Conservation (phyloP, 2,888 invertebrate species). For the Athripsodes cinereus region DNA sequence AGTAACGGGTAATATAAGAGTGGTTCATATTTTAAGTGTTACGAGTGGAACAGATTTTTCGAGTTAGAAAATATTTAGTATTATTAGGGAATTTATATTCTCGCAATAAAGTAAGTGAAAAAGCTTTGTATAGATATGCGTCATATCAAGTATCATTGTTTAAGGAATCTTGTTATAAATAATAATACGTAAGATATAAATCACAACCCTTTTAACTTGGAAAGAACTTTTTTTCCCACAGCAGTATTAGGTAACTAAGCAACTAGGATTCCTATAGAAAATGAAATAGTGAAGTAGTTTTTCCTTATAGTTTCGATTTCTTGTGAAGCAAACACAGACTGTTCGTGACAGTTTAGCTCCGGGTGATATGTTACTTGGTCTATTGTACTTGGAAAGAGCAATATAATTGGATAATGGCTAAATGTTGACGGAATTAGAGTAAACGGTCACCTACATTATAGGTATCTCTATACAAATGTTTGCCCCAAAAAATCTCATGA, state of each 20-base stretch:
- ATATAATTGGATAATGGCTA: neutral
- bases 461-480: too few relatives aligned
- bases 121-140: too few relatives aligned
- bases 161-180: too few relatives aligned
- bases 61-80: too few relatives aligned
- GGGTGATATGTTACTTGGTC: conserved; percentile 9
- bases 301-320: conserved; percentile 2
- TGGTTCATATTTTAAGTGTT: too few relatives aligned
- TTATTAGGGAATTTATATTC: too few relatives aligned
- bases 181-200: neutral
- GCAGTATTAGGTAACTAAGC: neutral
- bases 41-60: too few relatives aligned
- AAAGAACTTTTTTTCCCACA: neutral
- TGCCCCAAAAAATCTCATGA: too few relatives aligned
- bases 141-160: too few relatives aligned
- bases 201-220: neutral
- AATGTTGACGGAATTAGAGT: neutral
- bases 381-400: conserved; percentile 2
- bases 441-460: neutral
- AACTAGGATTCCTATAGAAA: neutral
- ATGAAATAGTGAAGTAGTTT: neutral
- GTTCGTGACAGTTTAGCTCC: conserved; percentile 8
- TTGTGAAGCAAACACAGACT: neutral
- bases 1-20: too few relatives aligned
- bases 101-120: too few relatives aligned